Evolutionary conservation across 2,113 vertebrate genomes (phyloP).

Genomic region (Lasiurus borealis): DNA sequence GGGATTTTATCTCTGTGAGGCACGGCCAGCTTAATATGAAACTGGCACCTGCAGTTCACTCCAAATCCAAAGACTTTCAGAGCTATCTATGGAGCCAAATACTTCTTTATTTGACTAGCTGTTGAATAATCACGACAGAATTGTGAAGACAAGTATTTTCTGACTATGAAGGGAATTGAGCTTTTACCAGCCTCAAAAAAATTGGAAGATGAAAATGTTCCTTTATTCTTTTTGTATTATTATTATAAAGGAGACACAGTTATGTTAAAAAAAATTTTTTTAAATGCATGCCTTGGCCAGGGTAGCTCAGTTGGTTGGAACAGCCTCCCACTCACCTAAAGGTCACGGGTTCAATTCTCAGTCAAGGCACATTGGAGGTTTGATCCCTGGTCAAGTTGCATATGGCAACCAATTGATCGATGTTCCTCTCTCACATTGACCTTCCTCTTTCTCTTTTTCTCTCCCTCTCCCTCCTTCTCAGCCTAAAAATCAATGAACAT

Average conservation of each 20-base stretch:
- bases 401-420: background rate
- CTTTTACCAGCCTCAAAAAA: background rate
- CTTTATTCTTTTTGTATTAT: background rate
- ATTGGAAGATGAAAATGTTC: background rate
- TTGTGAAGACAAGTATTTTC: background rate
- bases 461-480: background rate
- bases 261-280: background rate
- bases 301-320: background rate
- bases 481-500: background rate
- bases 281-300: background rate
- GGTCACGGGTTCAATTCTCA: background rate
- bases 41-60: background rate
- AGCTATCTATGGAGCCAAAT: background rate
- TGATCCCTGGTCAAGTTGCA: background rate
- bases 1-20: background rate
- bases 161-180: background rate
- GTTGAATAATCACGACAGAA: background rate
- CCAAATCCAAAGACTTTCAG: background rate
- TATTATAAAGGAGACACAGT: background rate
- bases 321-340: background rate
- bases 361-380: background rate
- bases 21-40: background rate
- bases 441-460: background rate
- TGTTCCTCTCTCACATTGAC: background rate
- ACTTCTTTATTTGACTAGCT: background rate